Evolutionary conservation across 2,888 invertebrate species (phyloP).

Genomic region (Trachelus stipa): DNA sequence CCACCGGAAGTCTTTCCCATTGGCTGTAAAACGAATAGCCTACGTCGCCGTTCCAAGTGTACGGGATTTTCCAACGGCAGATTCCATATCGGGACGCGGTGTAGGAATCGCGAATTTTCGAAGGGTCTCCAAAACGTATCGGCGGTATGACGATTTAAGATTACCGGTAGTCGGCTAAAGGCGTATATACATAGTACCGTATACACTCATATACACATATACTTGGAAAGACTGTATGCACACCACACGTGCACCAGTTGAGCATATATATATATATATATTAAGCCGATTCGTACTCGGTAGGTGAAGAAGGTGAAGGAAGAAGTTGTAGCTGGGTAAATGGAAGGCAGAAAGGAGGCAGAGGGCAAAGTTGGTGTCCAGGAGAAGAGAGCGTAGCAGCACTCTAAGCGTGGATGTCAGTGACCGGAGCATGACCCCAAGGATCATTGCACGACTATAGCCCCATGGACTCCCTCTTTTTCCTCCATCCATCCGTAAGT

Average conservation of each 20-base stretch:
- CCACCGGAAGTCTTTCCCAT: neutral
- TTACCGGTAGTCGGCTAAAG: too few species aligned
- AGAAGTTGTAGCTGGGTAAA: conserved; percentile 15
- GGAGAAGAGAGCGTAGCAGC: conserved; percentile 42
- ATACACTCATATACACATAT: too few species aligned
- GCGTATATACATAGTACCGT: neutral
- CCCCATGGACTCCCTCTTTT: conserved; percentile 10
- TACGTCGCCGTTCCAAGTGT: neutral
- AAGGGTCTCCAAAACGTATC: neutral
- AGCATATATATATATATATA: neutral
- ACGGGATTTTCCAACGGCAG: too few species aligned
- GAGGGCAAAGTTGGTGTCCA: conserved; percentile 42
- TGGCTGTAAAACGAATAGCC: neutral
- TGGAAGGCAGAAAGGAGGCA: conserved; percentile 26
- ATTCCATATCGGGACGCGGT: too few species aligned
- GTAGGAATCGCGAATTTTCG: too few species aligned
- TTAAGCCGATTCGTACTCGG: neutral
- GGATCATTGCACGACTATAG: conserved; percentile 57
- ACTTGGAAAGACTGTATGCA: neutral
- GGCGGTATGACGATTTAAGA: neutral
- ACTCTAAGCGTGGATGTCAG: conserved; percentile 56
- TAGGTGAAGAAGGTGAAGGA: neutral
- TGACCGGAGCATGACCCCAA: conserved; percentile 63
- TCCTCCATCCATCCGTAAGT: conserved; percentile 13
- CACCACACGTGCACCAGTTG: too few species aligned